Conservation (phyloP, 2,113 vertebrate species). For the Aviceda subcristata region DNA sequence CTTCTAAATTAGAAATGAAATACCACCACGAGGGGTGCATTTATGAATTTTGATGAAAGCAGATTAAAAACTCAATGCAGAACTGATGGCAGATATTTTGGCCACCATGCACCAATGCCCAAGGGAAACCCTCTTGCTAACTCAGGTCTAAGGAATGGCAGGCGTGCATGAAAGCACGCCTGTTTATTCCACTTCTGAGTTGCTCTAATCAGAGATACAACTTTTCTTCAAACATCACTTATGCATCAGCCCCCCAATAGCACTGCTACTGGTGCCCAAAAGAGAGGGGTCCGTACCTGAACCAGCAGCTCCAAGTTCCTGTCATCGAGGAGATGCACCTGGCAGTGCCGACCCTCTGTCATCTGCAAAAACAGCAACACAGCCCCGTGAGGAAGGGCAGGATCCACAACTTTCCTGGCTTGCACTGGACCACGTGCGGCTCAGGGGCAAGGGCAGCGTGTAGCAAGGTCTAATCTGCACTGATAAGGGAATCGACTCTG, state of each 20-base stretch:
- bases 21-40: accelerated
- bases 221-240: neutral
- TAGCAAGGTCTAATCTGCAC: neutral
- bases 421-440: accelerated
- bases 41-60: neutral
- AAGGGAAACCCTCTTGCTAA: neutral
- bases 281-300: conserved; percentile 76
- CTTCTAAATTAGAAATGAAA: neutral
- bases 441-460: neutral
- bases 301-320: conserved; percentile 95
- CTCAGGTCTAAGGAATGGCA: neutral
- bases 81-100: neutral
- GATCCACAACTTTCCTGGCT: accelerated
- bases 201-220: neutral
- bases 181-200: neutral
- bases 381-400: neutral
- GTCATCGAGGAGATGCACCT: conserved; percentile 91
- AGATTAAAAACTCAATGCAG: neutral
- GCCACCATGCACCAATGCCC: accelerated
- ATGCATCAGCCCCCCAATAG: accelerated
- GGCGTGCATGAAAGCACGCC: accelerated
- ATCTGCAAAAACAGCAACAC: conserved; percentile 79
- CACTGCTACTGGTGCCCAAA: neutral
- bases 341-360: conserved; percentile 93
- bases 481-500: accelerated